Evolutionary conservation across 1,140 invertebrate species (phyloP).

Genomic region (Tetragnatha versicolor): DNA sequence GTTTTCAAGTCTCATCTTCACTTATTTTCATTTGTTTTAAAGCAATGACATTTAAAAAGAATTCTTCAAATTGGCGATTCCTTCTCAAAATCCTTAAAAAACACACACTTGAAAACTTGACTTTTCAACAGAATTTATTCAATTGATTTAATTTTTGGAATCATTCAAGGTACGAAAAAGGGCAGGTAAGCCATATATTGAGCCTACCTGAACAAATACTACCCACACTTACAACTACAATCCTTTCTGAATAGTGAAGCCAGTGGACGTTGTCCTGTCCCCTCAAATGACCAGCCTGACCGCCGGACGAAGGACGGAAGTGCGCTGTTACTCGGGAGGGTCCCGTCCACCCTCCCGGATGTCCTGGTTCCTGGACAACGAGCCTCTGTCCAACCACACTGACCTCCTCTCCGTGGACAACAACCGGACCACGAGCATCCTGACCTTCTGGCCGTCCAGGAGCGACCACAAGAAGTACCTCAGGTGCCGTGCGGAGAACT

Average conservation of each 20-base stretch:
- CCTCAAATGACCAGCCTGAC: slow-evolving; percentile 21
- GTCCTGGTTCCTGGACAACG: slow-evolving; percentile 82
- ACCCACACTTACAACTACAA: no score
- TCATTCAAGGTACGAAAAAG: no score
- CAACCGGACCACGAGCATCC: slow-evolving; percentile 57
- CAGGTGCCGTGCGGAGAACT: slow-evolving; percentile 82
- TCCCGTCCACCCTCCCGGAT: slow-evolving; percentile 83
- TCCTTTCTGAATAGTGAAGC: slow-evolving; percentile 31
- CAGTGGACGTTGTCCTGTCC: slow-evolving; percentile 16
- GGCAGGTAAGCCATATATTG: no score
- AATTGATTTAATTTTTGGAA: no score
- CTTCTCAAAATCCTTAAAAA: no score
- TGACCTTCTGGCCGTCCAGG: slow-evolving; percentile 70
- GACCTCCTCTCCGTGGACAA: slow-evolving; percentile 49
- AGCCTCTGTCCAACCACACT: slow-evolving; percentile 61
- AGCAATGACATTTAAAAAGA: no score
- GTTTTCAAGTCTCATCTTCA: no score
- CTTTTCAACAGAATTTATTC: no score
- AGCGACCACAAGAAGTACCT: slow-evolving; percentile 81
- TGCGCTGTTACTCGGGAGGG: slow-evolving; percentile 82
- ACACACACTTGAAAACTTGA: no score
- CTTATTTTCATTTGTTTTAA: no score
- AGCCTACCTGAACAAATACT: no score
- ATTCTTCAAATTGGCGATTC: no score
- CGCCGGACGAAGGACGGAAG: slow-evolving; percentile 79